Conservation (phyloP, 1,140 invertebrate genomes). For the Drosophila pectinifera region DNA sequence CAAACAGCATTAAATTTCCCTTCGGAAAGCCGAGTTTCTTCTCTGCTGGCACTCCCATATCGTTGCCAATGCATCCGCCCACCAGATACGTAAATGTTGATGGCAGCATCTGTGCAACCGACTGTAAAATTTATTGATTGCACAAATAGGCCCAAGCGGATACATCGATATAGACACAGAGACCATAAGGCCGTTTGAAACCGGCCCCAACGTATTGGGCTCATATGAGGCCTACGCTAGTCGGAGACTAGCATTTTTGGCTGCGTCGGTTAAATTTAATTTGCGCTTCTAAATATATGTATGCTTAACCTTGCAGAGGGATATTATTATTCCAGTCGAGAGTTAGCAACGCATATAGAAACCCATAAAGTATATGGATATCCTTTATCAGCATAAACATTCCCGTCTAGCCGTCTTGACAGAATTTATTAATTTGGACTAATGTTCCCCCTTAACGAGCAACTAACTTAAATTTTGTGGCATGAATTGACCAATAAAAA, state of each 20-base stretch:
- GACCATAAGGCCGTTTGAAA: slow-evolving; percentile 15
- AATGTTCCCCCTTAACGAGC: too few relatives aligned
- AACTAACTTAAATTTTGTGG: neutral
- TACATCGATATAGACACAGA: slow-evolving; percentile 10
- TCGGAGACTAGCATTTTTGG: slow-evolving; percentile 5
- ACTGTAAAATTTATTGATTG: slow-evolving; percentile 83
- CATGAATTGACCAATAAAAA: too few relatives aligned
- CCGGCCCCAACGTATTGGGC: neutral
- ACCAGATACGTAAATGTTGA: slow-evolving; percentile 28
- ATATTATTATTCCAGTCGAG: too few relatives aligned
- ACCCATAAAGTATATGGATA: neutral
- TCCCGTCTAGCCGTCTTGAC: too few relatives aligned
- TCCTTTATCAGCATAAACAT: neutral
- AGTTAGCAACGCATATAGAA: neutral
- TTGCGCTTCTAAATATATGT: slow-evolving; percentile 1
- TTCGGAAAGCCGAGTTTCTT: neutral
- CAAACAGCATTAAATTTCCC: neutral
- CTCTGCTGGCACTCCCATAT: slow-evolving; percentile 7
- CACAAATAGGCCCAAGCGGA: slow-evolving; percentile 56
- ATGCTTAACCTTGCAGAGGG: neutral
- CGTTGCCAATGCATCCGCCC: slow-evolving; percentile 17
- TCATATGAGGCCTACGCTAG: neutral
- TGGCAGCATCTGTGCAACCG: slow-evolving; percentile 69
- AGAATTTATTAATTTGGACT: too few relatives aligned
- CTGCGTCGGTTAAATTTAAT: slow-evolving; percentile 14